Conservation (phyloP, 2,113 vertebrate genomes). For the Plestiodon gilberti region DNA sequence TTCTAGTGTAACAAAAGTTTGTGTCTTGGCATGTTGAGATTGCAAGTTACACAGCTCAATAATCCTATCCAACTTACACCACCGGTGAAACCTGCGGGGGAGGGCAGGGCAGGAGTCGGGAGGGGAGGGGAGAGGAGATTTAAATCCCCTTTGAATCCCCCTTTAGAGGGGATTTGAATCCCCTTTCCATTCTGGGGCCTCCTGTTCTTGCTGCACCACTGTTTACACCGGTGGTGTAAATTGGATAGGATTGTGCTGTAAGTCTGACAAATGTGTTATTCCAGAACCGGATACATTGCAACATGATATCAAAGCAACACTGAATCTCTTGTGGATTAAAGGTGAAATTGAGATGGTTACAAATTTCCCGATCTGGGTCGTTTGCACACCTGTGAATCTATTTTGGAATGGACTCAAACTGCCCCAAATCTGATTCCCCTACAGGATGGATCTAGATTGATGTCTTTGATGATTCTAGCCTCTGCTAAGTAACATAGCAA, state of each 20-base stretch:
- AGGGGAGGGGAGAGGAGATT: no score
- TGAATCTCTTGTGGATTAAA: background rate
- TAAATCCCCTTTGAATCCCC: no score
- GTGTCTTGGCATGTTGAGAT: background rate
- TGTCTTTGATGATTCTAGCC: background rate
- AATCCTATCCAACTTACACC: no score
- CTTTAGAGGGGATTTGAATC: no score
- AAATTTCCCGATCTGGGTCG: background rate
- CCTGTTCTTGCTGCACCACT: no score
- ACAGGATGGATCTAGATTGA: background rate
- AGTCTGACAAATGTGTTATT: background rate
- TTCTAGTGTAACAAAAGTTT: no score
- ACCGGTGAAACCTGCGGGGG: no score
- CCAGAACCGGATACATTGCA: background rate
- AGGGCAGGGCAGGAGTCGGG: no score
- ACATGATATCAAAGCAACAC: background rate
- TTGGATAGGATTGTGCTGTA: no score
- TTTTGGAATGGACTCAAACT: background rate
- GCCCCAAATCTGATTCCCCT: background rate
- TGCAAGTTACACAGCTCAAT: no score
- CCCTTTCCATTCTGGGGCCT: no score
- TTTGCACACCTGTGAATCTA: background rate
- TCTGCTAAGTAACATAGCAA: background rate
- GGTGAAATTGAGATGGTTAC: background rate
- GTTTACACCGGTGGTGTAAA: no score